Base-by-base conservation (phyloP, 2,113 vertebrate genomes). In the Pomatostomus ruficeps region DNA sequence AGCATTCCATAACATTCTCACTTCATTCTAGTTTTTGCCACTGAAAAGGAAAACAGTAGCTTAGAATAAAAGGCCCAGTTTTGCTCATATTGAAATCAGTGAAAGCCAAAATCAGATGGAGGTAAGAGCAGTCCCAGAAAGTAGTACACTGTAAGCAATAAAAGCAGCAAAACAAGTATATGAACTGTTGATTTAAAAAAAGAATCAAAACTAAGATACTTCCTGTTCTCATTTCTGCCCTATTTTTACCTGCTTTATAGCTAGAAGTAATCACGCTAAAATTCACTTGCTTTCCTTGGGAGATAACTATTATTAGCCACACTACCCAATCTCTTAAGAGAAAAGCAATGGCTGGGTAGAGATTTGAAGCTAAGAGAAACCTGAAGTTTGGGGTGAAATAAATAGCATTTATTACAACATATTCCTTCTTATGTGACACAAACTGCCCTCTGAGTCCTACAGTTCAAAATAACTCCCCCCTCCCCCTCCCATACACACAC, bases 401-500 rank as follows among this genome's bases (percentile, higher is more conserved):
- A 95, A 93, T 71, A 89, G 51, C 29, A 88, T 96, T 97, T 96
- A 95, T 96, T 95, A 94, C 58, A 95, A 94, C 55, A 92, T 36
- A 72, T 76, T 94, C 91, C 89, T 95, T 95, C 92, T 92, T 23
- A 57, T 5, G 42, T 71, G 81, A 94, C 71, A 92, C 55, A 91
- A 80, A 63, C 92, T 90, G 84, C 85, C 78, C 42, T 93, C 78
- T 16, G 46, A 80, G 42, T 66, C 91, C 91, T 96, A 43, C 63
- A 83, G 74, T 76, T 85, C 54, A 88, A 80, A 91, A 23, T 33
- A 55, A 51, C 70, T 72, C 61, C 73, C 58, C 48, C 49, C 70
- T 22, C 51, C 66, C 71, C 21, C 6, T 52, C 45, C 61, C 70
- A 58, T 45, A 86, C 23, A 93, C 61, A 91, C 83, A 95, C 91